Base-by-base conservation (phyloP, 1,140 invertebrate genomes). In the Dermatophagoides farinae region DNA sequence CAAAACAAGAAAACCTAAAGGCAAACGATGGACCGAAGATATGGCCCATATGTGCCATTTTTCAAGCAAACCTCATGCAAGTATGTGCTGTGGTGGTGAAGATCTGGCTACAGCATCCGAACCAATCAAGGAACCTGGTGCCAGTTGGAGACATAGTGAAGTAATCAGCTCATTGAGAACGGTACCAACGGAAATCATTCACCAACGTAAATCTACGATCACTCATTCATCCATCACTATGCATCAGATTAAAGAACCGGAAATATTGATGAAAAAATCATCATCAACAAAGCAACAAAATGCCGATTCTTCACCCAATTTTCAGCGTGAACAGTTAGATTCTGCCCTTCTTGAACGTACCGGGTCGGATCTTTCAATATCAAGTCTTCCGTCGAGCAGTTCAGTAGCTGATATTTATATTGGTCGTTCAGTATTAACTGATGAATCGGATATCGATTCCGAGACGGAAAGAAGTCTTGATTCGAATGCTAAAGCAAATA, bases 1-100 rank as follows among this genome's bases (percentile, higher is more conserved):
- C 37, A 55, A 61, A 40, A 64, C 62, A 6, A 38, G 44, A 18
- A 64, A 57, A 23, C 51, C 59, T 6, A 64, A 64, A 53, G 62
- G 62, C 6, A 58, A 58, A 38, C 20, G 57, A 39, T 44, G 41
- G 20, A 61, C 62, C 18, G 40, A 43, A 22, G 62, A 61, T 16
- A 52, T 57, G 53, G 62, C 62, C 20, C 62, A 64, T 41, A 64
- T 64, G 62, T 64, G 62, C 31, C 62, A 64, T 23, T 64, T 64
- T 39, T 61, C 59, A 0, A 63, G 61, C n/a, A 64, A 64, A 23
- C 62, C 62, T 16, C 62, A 64, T 43, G 60, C 53, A 22, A 53
- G 61, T 25, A 54, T 64, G 50, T 64, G 62, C 44, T 64, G 62
- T 54, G 62, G 62, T 25, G 62, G 62, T 22, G 62, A 64, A 64